phyloP scores from a whole-genome alignment of 1,140 invertebrate genomes.

The Hetaerina americana region DNA sequence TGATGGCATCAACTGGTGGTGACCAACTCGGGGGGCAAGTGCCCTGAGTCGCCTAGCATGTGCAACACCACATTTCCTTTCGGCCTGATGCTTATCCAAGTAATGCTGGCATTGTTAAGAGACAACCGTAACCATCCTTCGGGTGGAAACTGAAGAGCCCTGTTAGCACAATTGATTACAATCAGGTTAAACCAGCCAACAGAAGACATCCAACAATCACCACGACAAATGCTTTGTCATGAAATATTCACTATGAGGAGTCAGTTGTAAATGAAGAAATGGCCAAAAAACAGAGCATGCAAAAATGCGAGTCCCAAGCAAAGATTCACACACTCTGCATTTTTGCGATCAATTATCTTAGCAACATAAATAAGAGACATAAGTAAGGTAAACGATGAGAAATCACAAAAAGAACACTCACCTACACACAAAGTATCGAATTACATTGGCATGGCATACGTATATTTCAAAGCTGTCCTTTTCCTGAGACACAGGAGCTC shows the following conservation, averaged over 20 bases:
- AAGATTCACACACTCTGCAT: too few relatives aligned
- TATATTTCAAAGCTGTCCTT: constrained; percentile 82
- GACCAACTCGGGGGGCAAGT: constrained; percentile 63
- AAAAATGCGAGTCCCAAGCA: too few relatives aligned
- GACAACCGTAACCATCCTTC: constrained; percentile 91
- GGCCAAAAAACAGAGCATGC: too few relatives aligned
- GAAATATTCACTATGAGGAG: too few relatives aligned
- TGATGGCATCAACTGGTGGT: constrained; percentile 33
- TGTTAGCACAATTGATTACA: constrained; percentile 36
- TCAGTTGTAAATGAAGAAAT: too few relatives aligned
- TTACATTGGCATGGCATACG: constrained; percentile 97
- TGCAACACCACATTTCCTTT: constrained; percentile 72
- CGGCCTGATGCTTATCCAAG: constrained; percentile 74
- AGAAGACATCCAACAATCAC: too few relatives aligned
- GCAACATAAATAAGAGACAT: too few relatives aligned
- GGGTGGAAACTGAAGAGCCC: constrained; percentile 91
- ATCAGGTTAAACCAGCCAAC: too few relatives aligned
- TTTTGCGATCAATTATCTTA: too few relatives aligned
- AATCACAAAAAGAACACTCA: too few relatives aligned
- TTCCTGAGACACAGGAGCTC: constrained; percentile 66
- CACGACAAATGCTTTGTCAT: too few relatives aligned
- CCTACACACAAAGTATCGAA: constrained; percentile 94
- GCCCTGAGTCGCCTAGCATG: constrained; percentile 74
- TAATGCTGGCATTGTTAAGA: constrained; percentile 86
- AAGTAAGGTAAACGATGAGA: too few relatives aligned